Evolutionary conservation across 2,888 invertebrate genomes (phyloP), one percentile per base, ranked within the genome.

Genomic region (Scrobipalpa atriplicella): DNA sequence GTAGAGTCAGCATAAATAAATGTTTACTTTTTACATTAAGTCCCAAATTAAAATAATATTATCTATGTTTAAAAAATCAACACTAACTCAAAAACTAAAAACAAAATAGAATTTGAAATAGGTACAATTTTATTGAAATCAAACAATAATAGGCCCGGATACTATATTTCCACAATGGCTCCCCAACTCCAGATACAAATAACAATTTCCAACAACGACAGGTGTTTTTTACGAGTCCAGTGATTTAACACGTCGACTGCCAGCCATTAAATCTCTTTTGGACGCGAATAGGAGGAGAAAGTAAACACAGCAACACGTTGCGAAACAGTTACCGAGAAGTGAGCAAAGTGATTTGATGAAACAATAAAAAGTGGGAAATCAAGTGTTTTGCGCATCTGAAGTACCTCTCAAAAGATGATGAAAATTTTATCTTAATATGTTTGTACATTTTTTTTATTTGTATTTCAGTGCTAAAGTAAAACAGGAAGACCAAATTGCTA

Each of bases 201-300:
- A 76, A 73, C 82, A 83, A 86, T 86, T 83, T 81, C 81, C 83
- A 82, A 80, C 76, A 81, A 79, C 83, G 88, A 87, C 92, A 92
- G 91, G 90, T 92, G 92, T 87, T 89, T 90, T 92, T 92, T 89
- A 92, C 86, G 88, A 84, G 79, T 82, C 75, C 80, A 74, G 84
- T 88, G 90, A 90, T 92, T 92, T 92, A 91, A 81, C 81, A 78
- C 82, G 81, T 75, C 78, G 83, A 83, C 86, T 90, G 89, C 86
- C 79, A 82, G 29, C 87, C 86, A 87, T 92, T 91, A 92, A n/a
- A 91, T 91, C 91, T 85, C 80, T 80, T 87, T 90, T 81, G 81
- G 85, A 86, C 86, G 80, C 78, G 82, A 89, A 88, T 87, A 87
- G 82, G 78, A 80, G 76, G 77, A 75, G 82, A 80, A 82, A 81